Conservation (phyloP, 2,888 invertebrate genomes). For the Rhagophthalmus giganteus region DNA sequence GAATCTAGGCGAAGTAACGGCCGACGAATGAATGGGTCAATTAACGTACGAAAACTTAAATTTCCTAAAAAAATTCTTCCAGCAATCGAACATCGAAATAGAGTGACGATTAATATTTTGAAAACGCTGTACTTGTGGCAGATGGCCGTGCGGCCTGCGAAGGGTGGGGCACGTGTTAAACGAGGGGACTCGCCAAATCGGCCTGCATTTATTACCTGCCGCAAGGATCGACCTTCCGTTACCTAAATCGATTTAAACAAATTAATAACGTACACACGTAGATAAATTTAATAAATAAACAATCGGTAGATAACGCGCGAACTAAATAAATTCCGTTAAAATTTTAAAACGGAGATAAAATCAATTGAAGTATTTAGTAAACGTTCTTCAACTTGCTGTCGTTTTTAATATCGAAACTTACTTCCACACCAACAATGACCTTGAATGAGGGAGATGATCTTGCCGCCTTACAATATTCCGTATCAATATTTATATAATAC, state of each 20-base stretch:
- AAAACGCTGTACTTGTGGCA: slow-evolving; percentile 27
- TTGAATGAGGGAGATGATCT: slow-evolving; percentile 46
- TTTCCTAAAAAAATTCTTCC: not conserved
- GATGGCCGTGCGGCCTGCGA: slow-evolving; percentile 20
- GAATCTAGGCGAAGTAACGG: too few species aligned
- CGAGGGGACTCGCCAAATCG: not conserved
- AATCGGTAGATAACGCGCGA: not conserved
- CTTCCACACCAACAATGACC: slow-evolving; percentile 46
- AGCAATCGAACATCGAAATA: not conserved
- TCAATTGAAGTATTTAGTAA: slow-evolving; percentile 7
- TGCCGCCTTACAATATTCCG: slow-evolving; percentile 45
- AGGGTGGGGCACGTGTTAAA: slow-evolving; percentile 8
- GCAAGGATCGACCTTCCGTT: too few species aligned
- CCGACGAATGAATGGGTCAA: too few species aligned
- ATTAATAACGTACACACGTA: too few species aligned
- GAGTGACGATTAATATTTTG: slow-evolving; percentile 9
- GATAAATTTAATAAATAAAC: too few species aligned
- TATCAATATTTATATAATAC: too few species aligned
- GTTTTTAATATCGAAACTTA: slow-evolving; percentile 23
- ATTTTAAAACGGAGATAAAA: slow-evolving; percentile 2
- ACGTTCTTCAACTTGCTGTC: slow-evolving; percentile 18
- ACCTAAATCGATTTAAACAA: too few species aligned
- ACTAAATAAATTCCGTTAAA: too few species aligned
- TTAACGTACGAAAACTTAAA: too few species aligned
- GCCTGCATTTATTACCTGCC: not conserved